These are phyloP conservation scores for Drosophila suboccidentalis DNA, from an alignment of 2,888 invertebrate species.

Conservation along the genomic window DNA sequence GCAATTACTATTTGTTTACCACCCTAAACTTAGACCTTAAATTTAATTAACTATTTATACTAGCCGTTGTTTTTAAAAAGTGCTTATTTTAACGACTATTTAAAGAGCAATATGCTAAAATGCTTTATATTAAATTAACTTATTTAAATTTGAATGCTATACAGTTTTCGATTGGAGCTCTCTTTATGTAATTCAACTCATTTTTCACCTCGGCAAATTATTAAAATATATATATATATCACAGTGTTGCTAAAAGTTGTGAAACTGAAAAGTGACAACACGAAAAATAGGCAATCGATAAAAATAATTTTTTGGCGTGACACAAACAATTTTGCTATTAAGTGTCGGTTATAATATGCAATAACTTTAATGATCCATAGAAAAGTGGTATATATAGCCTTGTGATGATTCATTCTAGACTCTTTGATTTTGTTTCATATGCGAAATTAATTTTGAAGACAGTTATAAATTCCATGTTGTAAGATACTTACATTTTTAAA, in stretches of 20 bases:
- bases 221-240: no score
- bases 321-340: constrained; percentile 3
- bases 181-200: no score
- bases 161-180: no score
- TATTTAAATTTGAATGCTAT: no score
- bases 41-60: constrained; percentile 42
- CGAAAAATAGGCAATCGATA: background rate
- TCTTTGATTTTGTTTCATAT: constrained; percentile 10
- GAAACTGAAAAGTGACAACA: background rate
- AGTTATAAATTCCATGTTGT: background rate
- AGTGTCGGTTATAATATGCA: constrained; percentile 3
- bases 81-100: background rate
- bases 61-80: constrained; percentile 1
- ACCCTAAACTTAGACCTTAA: constrained; percentile 8
- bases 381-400: background rate
- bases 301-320: constrained; percentile 14
- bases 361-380: constrained; percentile 3
- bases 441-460: constrained; percentile 18
- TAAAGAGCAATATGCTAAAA: background rate
- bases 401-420: constrained; percentile 7
- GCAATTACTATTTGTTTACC: constrained; percentile 6
- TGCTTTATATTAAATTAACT: background rate
- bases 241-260: no score
- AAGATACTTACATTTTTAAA: constrained; percentile 31
- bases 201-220: no score